Evolutionary conservation across 2,113 vertebrate genomes (phyloP), one percentile per base, ranked within the genome.

Genomic region (Clarias batrachus): DNA sequence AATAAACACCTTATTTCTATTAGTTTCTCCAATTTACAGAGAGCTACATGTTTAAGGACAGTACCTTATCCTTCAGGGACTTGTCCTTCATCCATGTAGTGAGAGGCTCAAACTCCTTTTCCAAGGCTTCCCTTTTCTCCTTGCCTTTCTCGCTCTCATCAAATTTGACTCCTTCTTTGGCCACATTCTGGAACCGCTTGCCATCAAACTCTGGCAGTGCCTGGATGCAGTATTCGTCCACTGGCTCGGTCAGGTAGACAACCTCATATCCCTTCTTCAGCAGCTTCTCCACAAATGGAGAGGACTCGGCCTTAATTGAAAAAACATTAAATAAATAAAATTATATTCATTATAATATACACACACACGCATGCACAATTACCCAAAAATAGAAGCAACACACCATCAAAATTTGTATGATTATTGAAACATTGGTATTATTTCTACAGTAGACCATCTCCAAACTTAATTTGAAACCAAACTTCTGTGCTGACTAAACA

Each of bases 231-330:
- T 99, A 99, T 84, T 99, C 98, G 16, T 99, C 98, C 68, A 99
- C 98, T 57, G 98, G 98, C 90, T 99, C 98, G 0, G 97, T 99
- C 92, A 99, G 94, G 88, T 98, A 99, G 78, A 99, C 95, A 30
- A 99, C 98, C 93, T 99, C 98, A n/a, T 99, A 98, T 81, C 98
- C 98, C 87, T 98, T 99, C 93, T 99, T 99, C 94, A 99, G 95
- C 84, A 99, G 95, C 12, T 92, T 94, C 91, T 99, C 98, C 41
- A 99, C 98, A 81, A 99, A 99, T 0, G 98, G 98, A 56, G 98
- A 99, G 11, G 97, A 97, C 90, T 99, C 97, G 0, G 97, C 98
- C 98, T 99, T 82, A 16, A 82, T 2, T 0, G 33, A 37, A 66
- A 82, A 10, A 25, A n/a, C n/a, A n/a, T n/a, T n/a, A n/a, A 13